Percentiles rank a stretch among this genome's conserved stretches.
Evolutionary conservation across 2,888 invertebrate genomes (phyloP).

Genomic region (Andrena trimmerana): DNA sequence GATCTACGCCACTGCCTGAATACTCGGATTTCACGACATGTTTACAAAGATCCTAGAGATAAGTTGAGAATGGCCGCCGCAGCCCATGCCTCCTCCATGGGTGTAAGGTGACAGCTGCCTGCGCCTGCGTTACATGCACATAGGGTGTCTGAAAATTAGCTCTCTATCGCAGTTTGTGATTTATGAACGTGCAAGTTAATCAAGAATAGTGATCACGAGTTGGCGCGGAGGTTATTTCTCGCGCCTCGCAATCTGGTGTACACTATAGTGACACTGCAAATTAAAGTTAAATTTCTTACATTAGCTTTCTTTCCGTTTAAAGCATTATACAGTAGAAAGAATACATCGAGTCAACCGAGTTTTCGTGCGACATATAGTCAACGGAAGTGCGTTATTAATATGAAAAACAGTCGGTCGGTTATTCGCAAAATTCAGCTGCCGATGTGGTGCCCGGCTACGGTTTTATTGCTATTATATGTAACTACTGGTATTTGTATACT

Average conservation of each 20-base stretch:
- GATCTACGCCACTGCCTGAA: slow-evolving; percentile 84
- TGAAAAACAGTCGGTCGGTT: background rate
- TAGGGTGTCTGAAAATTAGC: slow-evolving; percentile 70
- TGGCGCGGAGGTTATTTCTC: background rate
- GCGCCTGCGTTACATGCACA: slow-evolving; percentile 80
- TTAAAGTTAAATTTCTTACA: background rate
- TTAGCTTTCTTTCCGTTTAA: background rate
- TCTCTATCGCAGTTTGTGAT: slow-evolving; percentile 27
- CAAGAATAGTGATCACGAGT: background rate
- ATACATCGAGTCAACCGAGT: background rate
- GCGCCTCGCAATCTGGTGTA: background rate
- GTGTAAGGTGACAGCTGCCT: slow-evolving; percentile 85
- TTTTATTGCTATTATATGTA: too few species aligned
- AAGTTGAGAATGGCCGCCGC: slow-evolving; percentile 85
- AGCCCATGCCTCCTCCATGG: slow-evolving; percentile 81
- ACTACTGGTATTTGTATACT: background rate
- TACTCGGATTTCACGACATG: slow-evolving; percentile 85
- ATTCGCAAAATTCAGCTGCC: background rate
- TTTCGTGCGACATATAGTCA: background rate
- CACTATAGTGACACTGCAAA: background rate
- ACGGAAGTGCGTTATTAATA: background rate
- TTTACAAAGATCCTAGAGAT: slow-evolving; percentile 85
- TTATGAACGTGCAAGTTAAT: slow-evolving; percentile 42
- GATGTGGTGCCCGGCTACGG: background rate
- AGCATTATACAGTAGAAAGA: background rate